Conservation (phyloP, 2,113 vertebrate species). For the Symphodus melops region DNA sequence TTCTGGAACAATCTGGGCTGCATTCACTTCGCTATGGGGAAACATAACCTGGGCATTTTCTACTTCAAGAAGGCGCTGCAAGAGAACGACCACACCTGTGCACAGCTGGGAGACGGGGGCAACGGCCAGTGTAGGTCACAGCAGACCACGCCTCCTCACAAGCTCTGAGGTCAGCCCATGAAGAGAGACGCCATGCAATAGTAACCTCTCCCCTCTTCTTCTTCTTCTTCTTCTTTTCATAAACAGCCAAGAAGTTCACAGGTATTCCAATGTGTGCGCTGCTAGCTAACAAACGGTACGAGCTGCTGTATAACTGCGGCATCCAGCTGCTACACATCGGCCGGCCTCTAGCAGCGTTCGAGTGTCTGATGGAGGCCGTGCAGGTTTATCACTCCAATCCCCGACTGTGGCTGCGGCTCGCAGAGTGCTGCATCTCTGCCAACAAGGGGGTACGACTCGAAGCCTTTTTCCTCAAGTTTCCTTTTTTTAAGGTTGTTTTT, state of each 20-base stretch:
- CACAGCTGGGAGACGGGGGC: constrained; percentile 87
- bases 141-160: no score
- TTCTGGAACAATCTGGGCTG: constrained; percentile 99
- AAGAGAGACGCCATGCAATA: not conserved
- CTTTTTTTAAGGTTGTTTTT: not conserved
- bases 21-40: constrained; percentile 99
- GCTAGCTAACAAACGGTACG: constrained; percentile 94
- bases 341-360: constrained; percentile 94
- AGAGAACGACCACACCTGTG: constrained; percentile 95
- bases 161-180: no score
- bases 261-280: constrained; percentile 97
- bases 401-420: constrained; percentile 95
- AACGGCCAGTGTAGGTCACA: constrained; percentile 86
- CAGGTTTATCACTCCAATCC: constrained; percentile 98
- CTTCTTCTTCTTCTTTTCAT: not conserved
- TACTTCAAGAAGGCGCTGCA: constrained; percentile 99
- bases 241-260: constrained; percentile 91
- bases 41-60: constrained; percentile 97
- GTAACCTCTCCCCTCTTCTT: constrained; percentile 2
- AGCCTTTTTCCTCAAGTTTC: not conserved
- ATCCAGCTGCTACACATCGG: constrained; percentile 97
- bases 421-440: constrained; percentile 97
- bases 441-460: constrained; percentile 91
- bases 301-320: constrained; percentile 96
- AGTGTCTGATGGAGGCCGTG: constrained; percentile 97